Base-by-base conservation (phyloP, 2,888 invertebrate genomes). In the Eupithecia abbreviata region DNA sequence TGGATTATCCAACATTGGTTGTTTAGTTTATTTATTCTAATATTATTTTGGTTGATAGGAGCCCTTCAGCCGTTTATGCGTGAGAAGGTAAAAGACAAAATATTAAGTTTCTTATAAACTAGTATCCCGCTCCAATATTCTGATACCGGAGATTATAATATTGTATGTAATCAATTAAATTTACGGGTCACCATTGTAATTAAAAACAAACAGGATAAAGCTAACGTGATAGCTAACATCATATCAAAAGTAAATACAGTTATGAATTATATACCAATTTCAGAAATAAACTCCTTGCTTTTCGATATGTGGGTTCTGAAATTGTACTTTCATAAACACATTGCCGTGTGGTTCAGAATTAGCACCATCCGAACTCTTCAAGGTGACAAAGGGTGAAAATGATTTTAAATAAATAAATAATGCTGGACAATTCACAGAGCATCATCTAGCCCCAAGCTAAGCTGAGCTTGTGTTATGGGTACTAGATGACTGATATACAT, bases 151-250 rank as follows among this genome's bases (percentile, higher is more conserved):
- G 1, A 2, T 0, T 62, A 62, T 51, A 30, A 12, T 7, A 62
- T 30, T 62, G 30, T 30, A 12, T 62, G 30, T 30, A 12, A 62
- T 30, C 62, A 10, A 4, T 62, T 12, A 62, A 49, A 47, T 65
- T 72, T 65, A 65, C 13, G 65, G 72, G 65, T 49, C n/a, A 65
- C 62, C 13, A 9, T 30, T 30, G 65, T 72, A 72, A 72, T 72
- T 72, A 72, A 72, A 71, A 72, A 72, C 72, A 72, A 72, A 72
- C 72, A 72, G 45, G 10, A 15, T 42, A 55, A 51, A 66, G 42
- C 66, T 42, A 7, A 42, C 15, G 15, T 15, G 70, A 30, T 18
- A 45, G 30, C 18, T 18, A 18, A 58, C 18, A 30, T 18, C 49
- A 13, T 70, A 30, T 49, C 47, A 70, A 49, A 70, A 30, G 30